Percentiles rank a stretch among this genome's conserved stretches.
Evolutionary conservation across 2,797 vertebrate genomes (phyloP).

Genomic region (Carduelis carduelis): DNA sequence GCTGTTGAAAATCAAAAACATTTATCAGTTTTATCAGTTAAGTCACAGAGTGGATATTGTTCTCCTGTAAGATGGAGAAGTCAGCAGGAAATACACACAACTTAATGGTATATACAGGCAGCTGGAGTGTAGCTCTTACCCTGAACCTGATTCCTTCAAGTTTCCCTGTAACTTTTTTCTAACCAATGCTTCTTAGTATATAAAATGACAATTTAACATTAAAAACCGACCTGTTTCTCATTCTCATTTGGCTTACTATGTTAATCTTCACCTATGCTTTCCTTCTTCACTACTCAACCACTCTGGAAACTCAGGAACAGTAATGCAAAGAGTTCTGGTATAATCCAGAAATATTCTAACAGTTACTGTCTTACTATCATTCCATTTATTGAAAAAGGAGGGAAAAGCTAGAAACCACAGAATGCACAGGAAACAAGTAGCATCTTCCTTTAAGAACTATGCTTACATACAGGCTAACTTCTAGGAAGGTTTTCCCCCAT

Average conservation of each 20-base stretch:
- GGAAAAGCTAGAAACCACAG: background rate
- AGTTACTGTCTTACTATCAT: background rate
- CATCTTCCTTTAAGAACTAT: background rate
- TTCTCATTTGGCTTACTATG: background rate
- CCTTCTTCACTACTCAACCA: background rate
- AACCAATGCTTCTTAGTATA: background rate
- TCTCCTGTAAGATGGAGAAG: background rate
- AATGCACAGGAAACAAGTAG: background rate
- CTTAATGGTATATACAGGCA: background rate
- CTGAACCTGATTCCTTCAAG: background rate
- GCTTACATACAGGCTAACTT: background rate
- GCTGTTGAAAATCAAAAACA: conserved; percentile 68
- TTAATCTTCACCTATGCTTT: background rate
- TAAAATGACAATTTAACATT: background rate
- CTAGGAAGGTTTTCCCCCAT: background rate
- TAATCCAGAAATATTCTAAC: background rate
- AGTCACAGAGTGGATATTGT: too few species aligned
- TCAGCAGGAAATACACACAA: background rate
- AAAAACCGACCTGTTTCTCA: background rate
- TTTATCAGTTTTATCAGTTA: background rate
- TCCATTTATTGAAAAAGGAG: background rate
- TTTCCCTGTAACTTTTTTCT: background rate
- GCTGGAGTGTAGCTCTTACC: background rate
- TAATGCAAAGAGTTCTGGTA: background rate
- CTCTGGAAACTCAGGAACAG: background rate